phyloP scores from a whole-genome alignment of 2,888 invertebrate species.

The Drepanosiphum platanoidis region DNA sequence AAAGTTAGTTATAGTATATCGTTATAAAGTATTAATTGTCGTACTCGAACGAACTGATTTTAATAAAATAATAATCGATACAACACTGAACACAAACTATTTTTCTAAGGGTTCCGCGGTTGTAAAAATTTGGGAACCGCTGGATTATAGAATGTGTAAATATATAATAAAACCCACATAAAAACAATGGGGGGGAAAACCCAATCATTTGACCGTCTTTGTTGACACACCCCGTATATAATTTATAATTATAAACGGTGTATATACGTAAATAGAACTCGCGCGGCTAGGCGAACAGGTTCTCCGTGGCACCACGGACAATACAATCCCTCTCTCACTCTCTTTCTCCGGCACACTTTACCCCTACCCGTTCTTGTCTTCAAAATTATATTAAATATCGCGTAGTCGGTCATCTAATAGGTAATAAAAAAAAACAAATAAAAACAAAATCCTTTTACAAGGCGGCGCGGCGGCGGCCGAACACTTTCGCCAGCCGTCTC shows the following conservation, averaged over 20 bases:
- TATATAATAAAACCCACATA: too few species aligned
- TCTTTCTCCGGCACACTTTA: neutral
- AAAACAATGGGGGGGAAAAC: too few species aligned
- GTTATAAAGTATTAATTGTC: too few species aligned
- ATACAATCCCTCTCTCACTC: neutral
- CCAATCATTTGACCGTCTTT: too few species aligned
- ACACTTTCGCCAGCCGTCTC: neutral
- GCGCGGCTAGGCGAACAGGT: neutral
- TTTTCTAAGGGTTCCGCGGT: neutral
- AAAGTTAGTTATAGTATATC: too few species aligned
- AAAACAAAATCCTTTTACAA: neutral
- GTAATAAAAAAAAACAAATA: conserved; percentile 1
- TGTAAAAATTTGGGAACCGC: neutral
- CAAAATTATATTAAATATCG: neutral
- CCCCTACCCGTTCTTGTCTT: neutral
- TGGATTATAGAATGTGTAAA: neutral
- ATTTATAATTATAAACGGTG: neutral
- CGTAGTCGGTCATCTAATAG: neutral
- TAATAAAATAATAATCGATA: too few species aligned
- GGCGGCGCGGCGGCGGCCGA: too few species aligned
- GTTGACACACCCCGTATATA: too few species aligned
- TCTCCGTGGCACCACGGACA: neutral
- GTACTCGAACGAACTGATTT: too few species aligned
- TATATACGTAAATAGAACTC: neutral
- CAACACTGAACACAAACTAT: neutral